These are phyloP conservation scores for Clytia hemisphaerica DNA, from an alignment of 30 jellyfish, hydroid and myxozoan species.

Conservation along the genomic window DNA sequence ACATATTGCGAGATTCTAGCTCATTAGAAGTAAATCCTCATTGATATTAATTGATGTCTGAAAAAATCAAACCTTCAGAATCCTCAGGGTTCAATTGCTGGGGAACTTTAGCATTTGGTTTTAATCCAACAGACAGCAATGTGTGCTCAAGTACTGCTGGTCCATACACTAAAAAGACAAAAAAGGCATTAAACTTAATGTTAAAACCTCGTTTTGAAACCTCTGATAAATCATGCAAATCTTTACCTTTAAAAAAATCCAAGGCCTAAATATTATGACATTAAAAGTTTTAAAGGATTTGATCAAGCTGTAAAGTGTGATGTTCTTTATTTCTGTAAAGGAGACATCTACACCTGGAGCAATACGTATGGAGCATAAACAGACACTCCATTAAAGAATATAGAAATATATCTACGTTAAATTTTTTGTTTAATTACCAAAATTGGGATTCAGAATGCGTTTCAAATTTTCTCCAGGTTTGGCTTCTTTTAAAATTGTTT, in stretches of 20 bases:
- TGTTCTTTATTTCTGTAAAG: too few relatives aligned
- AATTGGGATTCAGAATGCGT: conserved; percentile 49
- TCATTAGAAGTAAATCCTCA: too few relatives aligned
- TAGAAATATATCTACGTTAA: not conserved
- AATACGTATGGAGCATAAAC: too few relatives aligned
- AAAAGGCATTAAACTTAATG: not conserved
- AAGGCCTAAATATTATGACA: too few relatives aligned
- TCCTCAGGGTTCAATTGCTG: conserved; percentile 22
- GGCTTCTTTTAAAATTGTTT: conserved; percentile 42
- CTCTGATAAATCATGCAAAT: too few relatives aligned
- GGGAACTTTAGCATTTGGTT: conserved; percentile 1
- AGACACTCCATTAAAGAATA: not conserved
- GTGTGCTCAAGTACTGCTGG: conserved; percentile 88
- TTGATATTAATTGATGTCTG: too few relatives aligned
- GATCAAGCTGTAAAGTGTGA: too few relatives aligned
- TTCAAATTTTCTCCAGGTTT: conserved; percentile 69
- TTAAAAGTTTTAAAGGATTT: too few relatives aligned
- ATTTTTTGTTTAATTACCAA: conserved; percentile 23
- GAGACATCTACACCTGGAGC: too few relatives aligned
- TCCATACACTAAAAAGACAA: conserved; percentile 64
- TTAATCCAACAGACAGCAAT: conserved; percentile 61
- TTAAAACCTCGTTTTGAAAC: not conserved
- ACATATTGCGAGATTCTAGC: too few relatives aligned
- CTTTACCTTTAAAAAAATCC: too few relatives aligned
- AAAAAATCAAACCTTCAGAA: conserved; percentile 20